Conservation (phyloP, 1,140 invertebrate species). For the Pectinophora gossypiella region DNA sequence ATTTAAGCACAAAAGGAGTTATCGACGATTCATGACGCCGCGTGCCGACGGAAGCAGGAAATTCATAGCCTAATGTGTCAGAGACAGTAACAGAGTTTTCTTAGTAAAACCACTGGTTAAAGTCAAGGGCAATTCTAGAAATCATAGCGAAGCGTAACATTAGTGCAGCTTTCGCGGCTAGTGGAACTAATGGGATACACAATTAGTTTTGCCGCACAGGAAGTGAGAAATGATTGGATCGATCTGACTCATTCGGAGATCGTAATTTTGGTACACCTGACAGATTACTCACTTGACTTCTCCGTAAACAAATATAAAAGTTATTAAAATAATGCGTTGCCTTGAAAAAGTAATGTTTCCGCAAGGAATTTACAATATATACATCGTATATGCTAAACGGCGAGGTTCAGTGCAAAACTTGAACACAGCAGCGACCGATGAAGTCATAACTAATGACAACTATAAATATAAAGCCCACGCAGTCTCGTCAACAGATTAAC, state of each 20-base stretch:
- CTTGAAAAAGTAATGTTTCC: not conserved
- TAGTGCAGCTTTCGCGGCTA: slow-evolving; percentile 36
- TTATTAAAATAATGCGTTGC: not conserved
- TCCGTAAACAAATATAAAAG: not conserved
- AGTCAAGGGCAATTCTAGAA: slow-evolving; percentile 30
- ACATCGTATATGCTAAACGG: too few relatives aligned
- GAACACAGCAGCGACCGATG: slow-evolving; percentile 36
- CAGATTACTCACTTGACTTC: slow-evolving; percentile 3
- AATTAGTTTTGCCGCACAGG: slow-evolving; percentile 54
- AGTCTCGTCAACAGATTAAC: slow-evolving; percentile 34
- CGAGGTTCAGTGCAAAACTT: slow-evolving; percentile 19
- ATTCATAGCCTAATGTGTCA: not conserved
- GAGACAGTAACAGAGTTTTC: not conserved
- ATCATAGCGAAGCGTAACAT: slow-evolving; percentile 34
- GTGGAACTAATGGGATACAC: slow-evolving; percentile 55
- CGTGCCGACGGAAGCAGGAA: slow-evolving; percentile 23
- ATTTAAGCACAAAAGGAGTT: slow-evolving; percentile 4
- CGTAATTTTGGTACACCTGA: slow-evolving; percentile 31
- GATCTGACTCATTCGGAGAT: slow-evolving; percentile 41
- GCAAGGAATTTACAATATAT: not conserved
- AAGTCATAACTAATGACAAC: slow-evolving; percentile 54
- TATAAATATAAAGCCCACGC: slow-evolving; percentile 53
- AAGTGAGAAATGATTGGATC: slow-evolving; percentile 56
- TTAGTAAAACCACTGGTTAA: slow-evolving; percentile 2
- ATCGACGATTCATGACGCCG: slow-evolving; percentile 3